Percentiles rank a stretch among this genome's conserved stretches.
phyloP scores from a whole-genome alignment of 2,888 invertebrate genomes.

The Chrysolina oricalcia region DNA sequence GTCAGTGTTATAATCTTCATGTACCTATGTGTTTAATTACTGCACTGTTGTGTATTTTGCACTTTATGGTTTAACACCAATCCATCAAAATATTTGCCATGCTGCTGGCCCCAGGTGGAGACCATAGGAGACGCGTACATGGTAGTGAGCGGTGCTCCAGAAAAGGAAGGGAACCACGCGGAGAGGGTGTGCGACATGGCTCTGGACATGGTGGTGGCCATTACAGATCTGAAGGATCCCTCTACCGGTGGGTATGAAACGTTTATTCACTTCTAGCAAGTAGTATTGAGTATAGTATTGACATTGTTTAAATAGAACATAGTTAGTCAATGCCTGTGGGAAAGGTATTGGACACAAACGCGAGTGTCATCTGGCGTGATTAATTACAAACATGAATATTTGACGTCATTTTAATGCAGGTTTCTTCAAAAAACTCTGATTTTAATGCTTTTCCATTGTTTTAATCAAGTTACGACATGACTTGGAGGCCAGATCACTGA shows the following conservation, averaged over 20 bases:
- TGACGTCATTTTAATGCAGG: no score
- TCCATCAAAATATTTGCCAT: constrained; percentile 48
- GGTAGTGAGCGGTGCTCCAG: constrained; percentile 97
- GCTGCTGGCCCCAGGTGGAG: constrained; percentile 81
- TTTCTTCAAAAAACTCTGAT: no score
- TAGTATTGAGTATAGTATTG: no score
- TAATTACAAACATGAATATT: no score
- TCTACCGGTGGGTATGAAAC: constrained; percentile 80
- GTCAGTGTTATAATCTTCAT: constrained; percentile 4
- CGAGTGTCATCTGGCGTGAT: no score
- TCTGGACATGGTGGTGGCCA: constrained; percentile 95
- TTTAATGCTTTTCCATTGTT: no score
- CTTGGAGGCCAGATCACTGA: no score
- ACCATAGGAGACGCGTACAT: constrained; percentile 99
- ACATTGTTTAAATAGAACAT: no score
- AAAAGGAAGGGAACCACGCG: constrained; percentile 91
- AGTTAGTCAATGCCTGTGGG: no score
- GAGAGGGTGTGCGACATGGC: constrained; percentile 96
- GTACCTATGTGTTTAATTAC: constrained; percentile 44
- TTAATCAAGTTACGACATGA: no score
- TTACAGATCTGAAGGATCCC: constrained; percentile 92
- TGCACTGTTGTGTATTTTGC: constrained; percentile 49
- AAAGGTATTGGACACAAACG: no score
- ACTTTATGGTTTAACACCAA: constrained; percentile 47
- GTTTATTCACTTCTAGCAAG: no score